phyloP scores from a whole-genome alignment of 2,113 vertebrate genomes.

The Bubo blakistoni region DNA sequence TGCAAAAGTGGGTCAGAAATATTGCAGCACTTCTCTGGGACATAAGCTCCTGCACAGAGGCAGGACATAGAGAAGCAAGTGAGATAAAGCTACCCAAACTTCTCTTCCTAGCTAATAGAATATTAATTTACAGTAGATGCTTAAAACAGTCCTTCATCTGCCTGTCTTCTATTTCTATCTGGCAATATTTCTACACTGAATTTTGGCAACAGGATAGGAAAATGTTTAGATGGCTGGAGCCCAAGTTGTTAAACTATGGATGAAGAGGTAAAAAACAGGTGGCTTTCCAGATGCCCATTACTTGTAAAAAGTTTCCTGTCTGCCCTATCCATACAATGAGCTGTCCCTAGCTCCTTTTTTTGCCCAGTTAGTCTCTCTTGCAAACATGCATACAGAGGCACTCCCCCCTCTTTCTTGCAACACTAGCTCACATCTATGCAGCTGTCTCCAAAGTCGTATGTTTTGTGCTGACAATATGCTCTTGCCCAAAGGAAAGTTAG shows the following conservation, averaged over 20 bases:
- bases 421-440: neutral
- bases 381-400: neutral
- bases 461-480: neutral
- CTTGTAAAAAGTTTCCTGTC: neutral
- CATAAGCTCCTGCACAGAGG: neutral
- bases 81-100: neutral
- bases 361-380: neutral
- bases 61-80: neutral
- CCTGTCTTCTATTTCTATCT: neutral
- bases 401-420: neutral
- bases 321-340: neutral
- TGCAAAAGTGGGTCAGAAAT: neutral
- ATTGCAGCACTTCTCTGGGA: neutral
- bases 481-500: neutral
- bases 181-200: neutral
- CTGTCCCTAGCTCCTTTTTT: neutral
- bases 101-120: neutral
- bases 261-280: neutral
- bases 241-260: neutral
- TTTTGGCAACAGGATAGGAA: neutral
- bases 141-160: neutral
- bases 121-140: neutral
- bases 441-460: neutral
- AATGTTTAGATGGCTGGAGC: slow-evolving; percentile 1
- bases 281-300: neutral